Conservation (phyloP, 2,888 invertebrate genomes). For the Leptinotarsa haldemani region DNA sequence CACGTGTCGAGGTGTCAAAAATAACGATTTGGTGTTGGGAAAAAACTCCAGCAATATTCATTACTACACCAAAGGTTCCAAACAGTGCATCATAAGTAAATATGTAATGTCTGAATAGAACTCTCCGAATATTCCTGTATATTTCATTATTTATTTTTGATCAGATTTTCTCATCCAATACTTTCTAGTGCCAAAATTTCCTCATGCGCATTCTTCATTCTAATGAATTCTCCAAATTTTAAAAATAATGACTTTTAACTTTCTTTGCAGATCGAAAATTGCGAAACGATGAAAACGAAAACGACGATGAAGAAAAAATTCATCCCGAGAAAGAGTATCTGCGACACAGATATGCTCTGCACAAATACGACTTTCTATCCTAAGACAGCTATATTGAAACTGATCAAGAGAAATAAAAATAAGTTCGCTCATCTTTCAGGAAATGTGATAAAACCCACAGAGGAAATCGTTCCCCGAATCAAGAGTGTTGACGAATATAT, state of each 20-base stretch:
- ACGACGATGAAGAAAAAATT: constrained; percentile 28
- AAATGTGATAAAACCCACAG: constrained; percentile 34
- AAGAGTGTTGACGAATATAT: constrained; percentile 17
- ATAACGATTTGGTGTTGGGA: too few relatives aligned
- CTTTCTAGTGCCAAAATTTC: too few relatives aligned
- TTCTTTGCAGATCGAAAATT: constrained; percentile 29
- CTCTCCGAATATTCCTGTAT: not conserved
- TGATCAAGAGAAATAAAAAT: constrained; percentile 32
- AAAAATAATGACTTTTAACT: not conserved
- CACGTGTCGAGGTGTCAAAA: too few relatives aligned
- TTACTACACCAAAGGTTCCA: too few relatives aligned
- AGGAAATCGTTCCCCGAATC: constrained; percentile 6
- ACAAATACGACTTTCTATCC: constrained; percentile 35
- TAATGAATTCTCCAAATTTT: not conserved
- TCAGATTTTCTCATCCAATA: too few relatives aligned
- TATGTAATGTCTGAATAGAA: too few relatives aligned
- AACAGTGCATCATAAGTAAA: too few relatives aligned
- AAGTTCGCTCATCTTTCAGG: constrained; percentile 32
- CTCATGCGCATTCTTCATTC: too few relatives aligned
- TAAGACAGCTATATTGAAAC: constrained; percentile 26
- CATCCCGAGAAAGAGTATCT: constrained; percentile 34
- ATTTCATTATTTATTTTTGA: too few relatives aligned
- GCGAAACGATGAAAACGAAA: constrained; percentile 28
- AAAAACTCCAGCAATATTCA: too few relatives aligned
- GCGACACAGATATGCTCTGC: constrained; percentile 28